Evolutionary conservation across 2,113 vertebrate genomes (phyloP), one percentile per base, ranked within the genome.

Genomic region (Trinectes maculatus): DNA sequence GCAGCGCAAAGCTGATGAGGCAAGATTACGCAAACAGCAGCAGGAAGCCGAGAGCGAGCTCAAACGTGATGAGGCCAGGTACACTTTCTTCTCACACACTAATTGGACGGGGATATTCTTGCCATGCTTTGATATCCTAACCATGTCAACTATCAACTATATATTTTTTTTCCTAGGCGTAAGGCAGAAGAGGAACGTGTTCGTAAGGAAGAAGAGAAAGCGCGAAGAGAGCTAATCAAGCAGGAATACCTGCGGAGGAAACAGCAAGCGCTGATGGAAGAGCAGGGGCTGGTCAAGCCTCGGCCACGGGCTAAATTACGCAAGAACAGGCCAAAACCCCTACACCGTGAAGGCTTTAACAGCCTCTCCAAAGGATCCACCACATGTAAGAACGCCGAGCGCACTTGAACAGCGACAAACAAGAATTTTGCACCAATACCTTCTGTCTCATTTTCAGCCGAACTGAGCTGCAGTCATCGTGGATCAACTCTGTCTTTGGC

Each of bases 181-280:
- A 98, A 97, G 79, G 96, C 97, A 0, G 97, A 99, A 61, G 97
- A 98, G 59, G 97, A 98, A 0, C 92, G 97, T 0, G 71, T 96
- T 65, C 94, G 96, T 37, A 99, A 99, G 44, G 97, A 99, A 5
- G 97, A 99, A 36, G 97, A 99, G 84, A 98, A 97, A 73, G 94
- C 96, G 0, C 90, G 97, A 0, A 88, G 96, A 18, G 97, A 99
- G 13, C 92, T 99, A 1, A 99, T 99, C 43, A 99, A 98, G 64
- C 96, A 99, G 79, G 97, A 99, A 3, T 98, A 98, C 71, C 75
- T 99, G 49, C 89, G 92, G 19, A 89, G 95, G 72, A 99, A 99
- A 77, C 98, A 99, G 82, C 91, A 96, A 74, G 95, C 95, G 16
- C 88, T 96, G 15, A 67, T 98, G 51, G 97, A 98, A 19, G 96